phyloP scores from a whole-genome alignment of 2,113 vertebrate species.

The Tringa solitaria region DNA sequence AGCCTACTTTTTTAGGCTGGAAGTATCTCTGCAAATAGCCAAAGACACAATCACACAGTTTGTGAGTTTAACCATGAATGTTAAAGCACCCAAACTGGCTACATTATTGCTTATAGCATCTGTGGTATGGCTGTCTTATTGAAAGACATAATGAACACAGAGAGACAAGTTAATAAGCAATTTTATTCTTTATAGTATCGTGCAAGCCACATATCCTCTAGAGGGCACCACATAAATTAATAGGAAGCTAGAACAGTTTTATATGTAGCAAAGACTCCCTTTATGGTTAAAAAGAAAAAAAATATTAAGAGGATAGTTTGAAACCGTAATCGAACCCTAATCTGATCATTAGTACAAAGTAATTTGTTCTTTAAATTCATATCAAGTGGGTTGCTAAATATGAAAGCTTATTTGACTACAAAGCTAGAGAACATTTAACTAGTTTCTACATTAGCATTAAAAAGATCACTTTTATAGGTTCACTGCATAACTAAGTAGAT shows the following conservation, averaged over 20 bases:
- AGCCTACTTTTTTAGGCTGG: no score
- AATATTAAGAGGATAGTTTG: background rate
- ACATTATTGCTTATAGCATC: background rate
- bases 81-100: background rate
- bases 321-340: constrained; percentile 32
- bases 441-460: constrained; percentile 54
- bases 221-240: constrained; percentile 66
- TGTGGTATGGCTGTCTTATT: constrained; percentile 7
- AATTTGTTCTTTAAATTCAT: constrained; percentile 48
- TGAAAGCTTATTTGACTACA: constrained; percentile 60
- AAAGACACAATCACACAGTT: background rate
- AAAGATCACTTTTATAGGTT: constrained; percentile 61
- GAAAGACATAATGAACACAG: constrained; percentile 33
- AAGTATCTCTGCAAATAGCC: background rate
- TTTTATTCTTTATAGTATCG: constrained; percentile 42
- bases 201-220: constrained; percentile 56
- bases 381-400: constrained; percentile 42
- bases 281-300: background rate
- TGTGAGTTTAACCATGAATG: background rate
- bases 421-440: constrained; percentile 48
- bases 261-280: background rate
- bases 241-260: constrained; percentile 19
- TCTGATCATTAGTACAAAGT: constrained; percentile 22
- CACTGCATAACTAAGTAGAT: constrained; percentile 57
- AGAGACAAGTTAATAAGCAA: constrained; percentile 50